Conservation (phyloP, 2,113 vertebrate genomes). For the Bos javanicus region DNA sequence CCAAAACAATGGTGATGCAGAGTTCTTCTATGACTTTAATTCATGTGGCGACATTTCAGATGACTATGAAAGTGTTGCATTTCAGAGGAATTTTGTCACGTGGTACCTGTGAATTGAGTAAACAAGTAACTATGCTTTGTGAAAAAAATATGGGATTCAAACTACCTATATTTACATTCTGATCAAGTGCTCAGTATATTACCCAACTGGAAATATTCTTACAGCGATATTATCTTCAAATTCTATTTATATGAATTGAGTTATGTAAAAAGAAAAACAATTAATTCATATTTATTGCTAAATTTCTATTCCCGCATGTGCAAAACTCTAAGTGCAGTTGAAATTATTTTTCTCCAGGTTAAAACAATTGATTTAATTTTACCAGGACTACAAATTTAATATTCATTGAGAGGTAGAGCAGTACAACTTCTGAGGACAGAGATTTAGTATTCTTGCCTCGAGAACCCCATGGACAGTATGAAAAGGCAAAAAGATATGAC, state of each 20-base stretch:
- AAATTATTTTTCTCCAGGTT: not conserved
- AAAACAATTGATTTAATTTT: not conserved
- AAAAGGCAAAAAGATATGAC: not conserved
- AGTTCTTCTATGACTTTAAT: not conserved
- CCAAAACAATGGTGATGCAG: rapidly evolving
- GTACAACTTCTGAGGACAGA: not conserved
- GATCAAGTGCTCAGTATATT: not conserved
- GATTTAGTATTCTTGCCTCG: not conserved
- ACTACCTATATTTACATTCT: not conserved
- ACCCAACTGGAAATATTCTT: not conserved
- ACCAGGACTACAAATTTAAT: not conserved
- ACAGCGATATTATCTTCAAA: not conserved
- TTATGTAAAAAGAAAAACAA: not conserved
- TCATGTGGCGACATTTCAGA: not conserved
- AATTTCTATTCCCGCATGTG: not conserved
- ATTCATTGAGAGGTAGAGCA: not conserved
- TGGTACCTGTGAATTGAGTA: not conserved
- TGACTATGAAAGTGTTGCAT: not conserved
- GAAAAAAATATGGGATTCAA: not conserved
- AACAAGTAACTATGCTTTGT: not conserved
- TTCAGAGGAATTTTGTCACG: not conserved
- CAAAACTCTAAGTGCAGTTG: not conserved
- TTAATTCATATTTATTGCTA: not conserved
- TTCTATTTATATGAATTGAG: not conserved
- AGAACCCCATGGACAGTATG: not conserved